These are phyloP conservation scores for Lagothrix lagotricha DNA, from an alignment of 2,797 vertebrate genomes.

Conservation along the genomic window DNA sequence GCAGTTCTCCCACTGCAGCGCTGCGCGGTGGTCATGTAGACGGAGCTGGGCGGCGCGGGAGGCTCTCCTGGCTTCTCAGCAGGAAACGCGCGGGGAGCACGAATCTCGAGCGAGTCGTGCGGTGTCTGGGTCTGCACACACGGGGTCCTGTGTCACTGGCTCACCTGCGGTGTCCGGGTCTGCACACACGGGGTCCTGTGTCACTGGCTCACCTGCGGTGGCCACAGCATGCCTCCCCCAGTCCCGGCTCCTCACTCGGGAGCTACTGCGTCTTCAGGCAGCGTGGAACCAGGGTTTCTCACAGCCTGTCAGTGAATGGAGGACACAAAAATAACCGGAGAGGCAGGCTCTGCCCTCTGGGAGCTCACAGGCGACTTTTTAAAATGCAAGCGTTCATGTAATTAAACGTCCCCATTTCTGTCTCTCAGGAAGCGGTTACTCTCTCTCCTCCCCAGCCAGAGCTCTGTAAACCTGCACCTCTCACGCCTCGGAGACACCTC, in stretches of 20 bases:
- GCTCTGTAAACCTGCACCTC: background rate
- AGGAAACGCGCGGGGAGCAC: background rate
- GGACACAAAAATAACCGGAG: background rate
- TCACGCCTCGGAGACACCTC: background rate
- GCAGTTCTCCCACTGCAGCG: background rate
- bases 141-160: background rate
- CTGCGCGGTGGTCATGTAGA: background rate
- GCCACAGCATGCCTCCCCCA: too few species aligned
- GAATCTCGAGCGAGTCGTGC: accelerated
- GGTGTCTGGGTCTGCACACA: accelerated
- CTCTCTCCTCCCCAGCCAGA: background rate
- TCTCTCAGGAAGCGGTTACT: accelerated
- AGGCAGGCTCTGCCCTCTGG: background rate
- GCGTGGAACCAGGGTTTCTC: too few species aligned
- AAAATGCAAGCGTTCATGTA: background rate
- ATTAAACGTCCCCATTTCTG: background rate
- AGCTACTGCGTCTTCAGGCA: background rate
- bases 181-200: too few species aligned
- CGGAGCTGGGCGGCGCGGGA: background rate
- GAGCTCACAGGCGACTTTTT: background rate
- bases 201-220: background rate
- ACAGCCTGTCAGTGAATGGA: background rate
- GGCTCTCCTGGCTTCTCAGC: background rate
- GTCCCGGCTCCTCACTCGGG: too few species aligned
- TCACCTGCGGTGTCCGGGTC: background rate